A percentile compares a stretch with the other conserved stretches of the same genome.
Evolutionary conservation across 2,888 invertebrate genomes (phyloP).

Genomic region (Margaritifera margaritifera): DNA sequence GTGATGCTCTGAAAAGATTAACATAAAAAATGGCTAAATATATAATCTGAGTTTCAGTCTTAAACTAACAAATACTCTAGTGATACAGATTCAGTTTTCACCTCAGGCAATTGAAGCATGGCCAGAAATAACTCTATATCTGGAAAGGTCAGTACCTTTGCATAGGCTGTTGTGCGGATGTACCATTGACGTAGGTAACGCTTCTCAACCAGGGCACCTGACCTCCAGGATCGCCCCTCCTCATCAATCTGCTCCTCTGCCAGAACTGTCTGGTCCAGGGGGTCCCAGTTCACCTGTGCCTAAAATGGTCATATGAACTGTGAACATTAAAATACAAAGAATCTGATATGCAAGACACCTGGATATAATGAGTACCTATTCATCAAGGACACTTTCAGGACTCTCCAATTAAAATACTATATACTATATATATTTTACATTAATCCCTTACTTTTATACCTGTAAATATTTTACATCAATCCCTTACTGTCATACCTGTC

Average conservation of each 20-base stretch:
- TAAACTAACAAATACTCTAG: too few species aligned
- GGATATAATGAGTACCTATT: neutral
- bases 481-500: too few species aligned
- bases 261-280: constrained; percentile 95
- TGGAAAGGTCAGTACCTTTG: constrained; percentile 62
- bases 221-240: constrained; percentile 93
- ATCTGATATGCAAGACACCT: neutral
- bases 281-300: constrained; percentile 98
- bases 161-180: constrained; percentile 84
- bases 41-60: too few species aligned
- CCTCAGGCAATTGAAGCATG: too few species aligned
- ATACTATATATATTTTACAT: neutral
- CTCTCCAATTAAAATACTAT: neutral
- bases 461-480: too few species aligned
- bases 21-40: too few species aligned
- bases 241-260: constrained; percentile 98
- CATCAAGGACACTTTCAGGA: neutral
- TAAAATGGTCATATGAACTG: constrained; percentile 61
- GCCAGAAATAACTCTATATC: too few species aligned
- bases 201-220: constrained; percentile 94
- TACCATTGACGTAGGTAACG: constrained; percentile 95
- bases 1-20: too few species aligned
- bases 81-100: too few species aligned
- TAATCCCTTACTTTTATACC: too few species aligned
- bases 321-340: neutral